Evolutionary conservation across 2,797 vertebrate genomes (phyloP).

Genomic region (Karalla daura): DNA sequence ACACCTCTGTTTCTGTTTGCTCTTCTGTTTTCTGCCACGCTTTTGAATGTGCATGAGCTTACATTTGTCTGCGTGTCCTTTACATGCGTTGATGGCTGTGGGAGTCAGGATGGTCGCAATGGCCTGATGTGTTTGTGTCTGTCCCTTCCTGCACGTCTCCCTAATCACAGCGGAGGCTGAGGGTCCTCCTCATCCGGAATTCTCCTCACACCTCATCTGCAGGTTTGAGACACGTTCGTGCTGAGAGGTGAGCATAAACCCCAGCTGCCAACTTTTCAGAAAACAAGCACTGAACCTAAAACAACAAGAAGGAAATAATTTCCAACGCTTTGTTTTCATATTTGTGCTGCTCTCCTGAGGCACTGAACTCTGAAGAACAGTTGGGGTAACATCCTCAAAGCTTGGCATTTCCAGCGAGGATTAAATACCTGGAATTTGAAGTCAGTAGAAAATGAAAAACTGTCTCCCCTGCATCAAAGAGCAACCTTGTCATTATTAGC

Average conservation of each 20-base stretch:
- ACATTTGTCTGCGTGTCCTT: constrained; percentile 7
- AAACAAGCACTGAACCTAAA: constrained; percentile 67
- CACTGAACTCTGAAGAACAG: constrained; percentile 66
- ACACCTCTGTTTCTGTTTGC: constrained; percentile 3
- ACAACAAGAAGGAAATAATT: constrained; percentile 71
- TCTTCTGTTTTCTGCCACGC: constrained; percentile 6
- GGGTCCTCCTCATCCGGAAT: constrained; percentile 56
- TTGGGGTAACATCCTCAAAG: constrained; percentile 76
- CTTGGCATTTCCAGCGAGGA: constrained; percentile 77
- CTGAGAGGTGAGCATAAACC: constrained; percentile 58
- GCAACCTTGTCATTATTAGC: constrained; percentile 76
- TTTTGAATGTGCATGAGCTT: constrained; percentile 5
- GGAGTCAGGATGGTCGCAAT: constrained; percentile 16
- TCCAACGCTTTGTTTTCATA: constrained; percentile 73
- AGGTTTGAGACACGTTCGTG: constrained; percentile 63
- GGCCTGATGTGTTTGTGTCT: constrained; percentile 30
- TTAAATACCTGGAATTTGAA: constrained; percentile 78
- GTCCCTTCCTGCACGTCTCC: constrained; percentile 49
- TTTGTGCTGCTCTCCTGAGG: constrained; percentile 69
- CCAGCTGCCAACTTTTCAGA: constrained; percentile 62
- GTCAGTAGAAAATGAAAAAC: constrained; percentile 76
- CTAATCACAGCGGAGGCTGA: constrained; percentile 53
- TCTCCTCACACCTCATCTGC: constrained; percentile 62
- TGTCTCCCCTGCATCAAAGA: constrained; percentile 75
- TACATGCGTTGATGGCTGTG: neutral